Evolutionary conservation across 2,797 vertebrate species (phyloP).

Genomic region (Chaetodon trifasciatus): DNA sequence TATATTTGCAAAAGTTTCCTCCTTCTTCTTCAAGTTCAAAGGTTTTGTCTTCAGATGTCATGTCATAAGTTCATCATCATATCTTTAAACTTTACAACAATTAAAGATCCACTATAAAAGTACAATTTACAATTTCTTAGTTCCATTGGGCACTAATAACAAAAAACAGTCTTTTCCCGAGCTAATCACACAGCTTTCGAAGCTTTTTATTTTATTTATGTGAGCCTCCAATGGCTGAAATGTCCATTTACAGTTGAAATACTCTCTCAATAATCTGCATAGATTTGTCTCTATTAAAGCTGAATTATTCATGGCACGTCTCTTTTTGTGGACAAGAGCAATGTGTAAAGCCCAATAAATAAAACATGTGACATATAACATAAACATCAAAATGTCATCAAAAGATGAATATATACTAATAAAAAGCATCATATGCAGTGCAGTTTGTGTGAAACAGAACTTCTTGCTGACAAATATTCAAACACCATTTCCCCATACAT

Average conservation of each 20-base stretch:
- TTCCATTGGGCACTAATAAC: neutral
- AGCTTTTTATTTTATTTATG: neutral
- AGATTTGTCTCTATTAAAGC: neutral
- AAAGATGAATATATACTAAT: constrained; percentile 7
- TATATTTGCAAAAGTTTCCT: neutral
- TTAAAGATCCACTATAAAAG: constrained; percentile 9
- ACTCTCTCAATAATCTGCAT: neutral
- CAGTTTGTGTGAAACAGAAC: too few species aligned
- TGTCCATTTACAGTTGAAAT: neutral
- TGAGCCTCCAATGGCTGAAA: neutral
- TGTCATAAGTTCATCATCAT: constrained; percentile 24
- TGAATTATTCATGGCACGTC: neutral
- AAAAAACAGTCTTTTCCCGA: neutral
- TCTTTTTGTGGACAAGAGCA: neutral
- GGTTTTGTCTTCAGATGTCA: neutral
- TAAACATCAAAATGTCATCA: neutral
- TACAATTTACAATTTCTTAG: neutral
- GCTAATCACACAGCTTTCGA: neutral
- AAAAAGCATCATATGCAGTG: too few species aligned
- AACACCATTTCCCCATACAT: neutral
- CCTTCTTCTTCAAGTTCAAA: neutral
- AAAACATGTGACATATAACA: neutral
- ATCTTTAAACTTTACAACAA: constrained; percentile 13
- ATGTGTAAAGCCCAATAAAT: neutral
- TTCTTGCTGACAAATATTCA: neutral